Evolutionary conservation across 2,888 invertebrate species (phyloP), one percentile per base, ranked within the genome.

Genomic region (Amblyteles armatorius): DNA sequence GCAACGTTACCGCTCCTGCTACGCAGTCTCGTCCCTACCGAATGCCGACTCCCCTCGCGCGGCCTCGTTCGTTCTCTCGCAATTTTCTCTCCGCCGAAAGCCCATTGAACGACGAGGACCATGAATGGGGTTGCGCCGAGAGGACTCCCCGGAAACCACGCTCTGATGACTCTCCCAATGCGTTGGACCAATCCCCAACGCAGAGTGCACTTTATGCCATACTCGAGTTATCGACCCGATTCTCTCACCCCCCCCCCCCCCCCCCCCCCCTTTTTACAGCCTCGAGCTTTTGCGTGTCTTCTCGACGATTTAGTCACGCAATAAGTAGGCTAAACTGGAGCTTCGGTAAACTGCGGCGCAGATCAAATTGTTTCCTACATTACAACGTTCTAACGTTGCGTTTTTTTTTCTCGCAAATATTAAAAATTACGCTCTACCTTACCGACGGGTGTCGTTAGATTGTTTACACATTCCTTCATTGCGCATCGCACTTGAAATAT

Each of bases 81-180:
- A 55, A 74, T 48, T 60, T 63, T 74, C 74, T 63, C 63, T 74
- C 48, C 44, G 13, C 40, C 73, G 73, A 60, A 73, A 60, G 73
- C 84, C 86, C 88, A 88, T 89, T 89, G 83, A 87, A 57, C 78
- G 65, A 52, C 65, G 72, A 82, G 80, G 82, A 80, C 80, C 86
- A 87, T 90, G 86, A 90, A 90, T 89, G 88, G 79, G 84, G 52
- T 33, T 74, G 81, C 76, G 78, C 33, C 36, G 67, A 48, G 67
- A 82, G 72, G 52, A 60, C 36, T 69, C 22, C 85, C 71, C 52
- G 71, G 60, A 77, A 86, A 86, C 63, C 60, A 80, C 80, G 71
- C 67, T 82, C 78, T 60, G 76, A 76, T 72, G 65, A 79, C 72
- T 68, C 52, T 78, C 57, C 77, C 77, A 16, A 57, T 68, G 77